phyloP scores from a whole-genome alignment of 2,888 invertebrate genomes.

The Trichacis sp. region DNA sequence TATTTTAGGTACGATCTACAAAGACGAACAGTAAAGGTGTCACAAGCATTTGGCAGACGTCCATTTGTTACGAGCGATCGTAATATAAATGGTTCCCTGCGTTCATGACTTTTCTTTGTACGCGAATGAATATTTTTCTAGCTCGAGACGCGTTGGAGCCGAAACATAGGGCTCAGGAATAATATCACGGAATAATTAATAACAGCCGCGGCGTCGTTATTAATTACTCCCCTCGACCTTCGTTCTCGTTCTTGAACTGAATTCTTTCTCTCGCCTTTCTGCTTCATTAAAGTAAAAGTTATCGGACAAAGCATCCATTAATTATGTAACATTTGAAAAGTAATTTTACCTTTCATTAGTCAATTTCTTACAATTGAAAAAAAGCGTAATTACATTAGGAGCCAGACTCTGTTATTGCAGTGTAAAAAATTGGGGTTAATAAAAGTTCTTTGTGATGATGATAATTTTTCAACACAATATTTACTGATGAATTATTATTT shows the following conservation, averaged over 20 bases:
- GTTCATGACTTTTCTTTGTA: slow-evolving; percentile 24
- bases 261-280: slow-evolving; percentile 1
- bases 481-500: no score
- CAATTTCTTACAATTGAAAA: neutral
- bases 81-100: slow-evolving; percentile 34
- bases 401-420: neutral
- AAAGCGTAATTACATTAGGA: neutral
- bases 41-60: slow-evolving; percentile 17
- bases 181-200: slow-evolving; percentile 1
- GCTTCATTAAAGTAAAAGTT: neutral
- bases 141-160: neutral
- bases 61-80: slow-evolving; percentile 20
- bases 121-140: slow-evolving; percentile 32
- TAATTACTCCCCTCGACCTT: slow-evolving; percentile 6
- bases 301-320: neutral
- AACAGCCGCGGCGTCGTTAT: neutral
- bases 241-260: neutral
- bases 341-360: neutral
- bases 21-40: slow-evolving; percentile 28
- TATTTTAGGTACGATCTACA: slow-evolving; percentile 11
- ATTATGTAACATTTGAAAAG: neutral
- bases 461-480: no score
- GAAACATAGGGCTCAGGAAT: neutral
- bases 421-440: no score
- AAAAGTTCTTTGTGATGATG: no score